phyloP scores from a whole-genome alignment of 1,140 invertebrate genomes.

The Caenorhabditis briggsae region DNA sequence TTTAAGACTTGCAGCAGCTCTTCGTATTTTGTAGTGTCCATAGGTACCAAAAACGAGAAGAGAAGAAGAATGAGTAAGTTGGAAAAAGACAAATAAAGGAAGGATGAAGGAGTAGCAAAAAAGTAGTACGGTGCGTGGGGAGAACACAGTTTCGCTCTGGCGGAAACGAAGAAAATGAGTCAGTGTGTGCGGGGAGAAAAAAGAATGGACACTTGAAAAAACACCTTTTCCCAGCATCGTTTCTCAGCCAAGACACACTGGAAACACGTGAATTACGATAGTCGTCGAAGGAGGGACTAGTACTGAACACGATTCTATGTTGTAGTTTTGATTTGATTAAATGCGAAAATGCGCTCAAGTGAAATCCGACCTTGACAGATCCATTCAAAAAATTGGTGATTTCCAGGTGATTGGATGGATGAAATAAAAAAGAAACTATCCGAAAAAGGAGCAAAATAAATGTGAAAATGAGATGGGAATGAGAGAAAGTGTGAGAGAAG shows the following conservation, averaged over 20 bases:
- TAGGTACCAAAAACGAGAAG: too few relatives aligned
- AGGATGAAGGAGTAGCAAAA: neutral
- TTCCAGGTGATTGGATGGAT: neutral
- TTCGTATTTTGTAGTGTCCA: slow-evolving; percentile 42
- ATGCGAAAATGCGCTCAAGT: neutral
- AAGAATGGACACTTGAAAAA: slow-evolving; percentile 30
- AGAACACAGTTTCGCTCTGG: neutral
- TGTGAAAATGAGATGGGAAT: too few relatives aligned
- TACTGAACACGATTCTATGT: slow-evolving; percentile 43
- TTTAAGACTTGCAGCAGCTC: neutral
- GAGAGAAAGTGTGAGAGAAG: neutral
- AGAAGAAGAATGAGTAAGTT: neutral
- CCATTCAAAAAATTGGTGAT: neutral
- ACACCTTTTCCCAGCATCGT: neutral
- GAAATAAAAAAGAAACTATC: neutral
- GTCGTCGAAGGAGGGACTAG: neutral
- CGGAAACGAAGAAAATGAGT: neutral
- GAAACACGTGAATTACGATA: slow-evolving; percentile 4
- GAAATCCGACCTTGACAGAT: slow-evolving; percentile 30
- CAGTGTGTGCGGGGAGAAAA: neutral
- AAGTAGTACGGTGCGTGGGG: neutral
- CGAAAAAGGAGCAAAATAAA: neutral
- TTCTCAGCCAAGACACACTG: neutral
- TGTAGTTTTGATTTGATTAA: slow-evolving; percentile 39
- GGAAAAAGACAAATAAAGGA: neutral